Base-by-base conservation (phyloP, 2,113 vertebrate species). In the Cygnus atratus region DNA sequence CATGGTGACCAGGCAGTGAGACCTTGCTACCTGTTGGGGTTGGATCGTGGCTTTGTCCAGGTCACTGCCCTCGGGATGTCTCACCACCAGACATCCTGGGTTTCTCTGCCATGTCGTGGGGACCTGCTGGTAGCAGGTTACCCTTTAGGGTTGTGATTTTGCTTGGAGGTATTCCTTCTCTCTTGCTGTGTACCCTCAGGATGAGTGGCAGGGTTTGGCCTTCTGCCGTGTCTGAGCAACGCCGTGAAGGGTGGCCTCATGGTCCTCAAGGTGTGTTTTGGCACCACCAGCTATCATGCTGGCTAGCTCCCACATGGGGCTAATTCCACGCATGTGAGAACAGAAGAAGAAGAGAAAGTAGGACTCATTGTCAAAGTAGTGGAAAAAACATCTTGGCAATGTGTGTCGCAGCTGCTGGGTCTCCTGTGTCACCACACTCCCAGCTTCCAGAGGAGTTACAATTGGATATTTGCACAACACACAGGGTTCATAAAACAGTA, bases 221-320 rank as follows among this genome's bases (percentile, higher is more conserved):
- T 65, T 61, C 7, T 61, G n/a, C 29, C 62, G 9, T 61, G 19
- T 26, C 29, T 71, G 15, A 78, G n/a, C 8, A 48, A 5, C 31
- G 21, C 46, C 10, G 22, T 2, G 3, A 54, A 52, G 3, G 8
- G 13, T 39, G 48, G 6, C 11, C 13, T 2, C 73, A 26, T 2
- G 0, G 39, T 18, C 8, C 37, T 62, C 11, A 6, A 48, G 39
- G 17, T 35, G 77, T 15, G 43, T 35, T 72, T 90, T 48, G 17
- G 15, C 33, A n/a, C 28, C 3, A 5, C 18, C n/a, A 68, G 20
- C 11, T 3, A 3, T 65, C 43, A 5, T 9, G 68, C 11, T 71
- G 54, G n/a, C 10, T 24, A 48, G 12, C 20, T 83, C 52, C 14
- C 29, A 29, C 10, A 8, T 48, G 44, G 31, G 3, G 8, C 22